These are phyloP conservation scores for Dermolepida albohirtum DNA, from an alignment of 2,888 invertebrate species.

Conservation along the genomic window DNA sequence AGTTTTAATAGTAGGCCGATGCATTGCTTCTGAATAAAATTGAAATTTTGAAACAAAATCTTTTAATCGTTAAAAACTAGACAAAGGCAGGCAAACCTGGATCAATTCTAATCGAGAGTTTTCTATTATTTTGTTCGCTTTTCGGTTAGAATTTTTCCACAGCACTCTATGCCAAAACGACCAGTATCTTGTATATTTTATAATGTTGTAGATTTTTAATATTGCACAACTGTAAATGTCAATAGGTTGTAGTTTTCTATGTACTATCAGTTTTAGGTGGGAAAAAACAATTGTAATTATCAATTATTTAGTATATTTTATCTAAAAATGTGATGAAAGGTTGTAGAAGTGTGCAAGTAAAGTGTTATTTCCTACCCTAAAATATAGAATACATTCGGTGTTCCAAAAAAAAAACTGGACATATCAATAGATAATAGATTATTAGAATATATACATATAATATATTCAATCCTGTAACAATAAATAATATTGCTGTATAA, in stretches of 20 bases:
- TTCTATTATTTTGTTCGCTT: slow-evolving; percentile 8
- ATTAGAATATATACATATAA: slow-evolving; percentile 46
- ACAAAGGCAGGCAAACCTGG: slow-evolving; percentile 47
- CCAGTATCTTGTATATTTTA: slow-evolving; percentile 63
- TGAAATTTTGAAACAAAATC: slow-evolving; percentile 43
- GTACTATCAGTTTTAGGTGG: slow-evolving; percentile 45
- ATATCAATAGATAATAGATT: slow-evolving; percentile 51
- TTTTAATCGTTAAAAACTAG: slow-evolving; percentile 44
- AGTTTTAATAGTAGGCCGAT: slow-evolving; percentile 48
- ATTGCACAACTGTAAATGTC: slow-evolving; percentile 43
- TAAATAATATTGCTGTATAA: slow-evolving; percentile 36
- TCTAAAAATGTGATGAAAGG: slow-evolving; percentile 20
- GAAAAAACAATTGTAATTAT: slow-evolving; percentile 38
- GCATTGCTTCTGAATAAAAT: slow-evolving; percentile 52
- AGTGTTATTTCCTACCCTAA: slow-evolving; percentile 46
- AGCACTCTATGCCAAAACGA: slow-evolving; percentile 49
- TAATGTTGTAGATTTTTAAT: slow-evolving; percentile 56
- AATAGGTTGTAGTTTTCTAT: slow-evolving; percentile 50
- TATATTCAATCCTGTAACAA: slow-evolving; percentile 38
- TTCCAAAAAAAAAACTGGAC: slow-evolving; percentile 53
- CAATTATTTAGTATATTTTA: slow-evolving; percentile 24
- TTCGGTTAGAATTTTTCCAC: slow-evolving; percentile 30
- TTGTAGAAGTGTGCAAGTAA: slow-evolving; percentile 12
- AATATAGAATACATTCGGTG: slow-evolving; percentile 52
- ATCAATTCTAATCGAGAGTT: slow-evolving; percentile 18